Base-by-base conservation (phyloP, 2,113 vertebrate genomes). In the Arenaria interpres region DNA sequence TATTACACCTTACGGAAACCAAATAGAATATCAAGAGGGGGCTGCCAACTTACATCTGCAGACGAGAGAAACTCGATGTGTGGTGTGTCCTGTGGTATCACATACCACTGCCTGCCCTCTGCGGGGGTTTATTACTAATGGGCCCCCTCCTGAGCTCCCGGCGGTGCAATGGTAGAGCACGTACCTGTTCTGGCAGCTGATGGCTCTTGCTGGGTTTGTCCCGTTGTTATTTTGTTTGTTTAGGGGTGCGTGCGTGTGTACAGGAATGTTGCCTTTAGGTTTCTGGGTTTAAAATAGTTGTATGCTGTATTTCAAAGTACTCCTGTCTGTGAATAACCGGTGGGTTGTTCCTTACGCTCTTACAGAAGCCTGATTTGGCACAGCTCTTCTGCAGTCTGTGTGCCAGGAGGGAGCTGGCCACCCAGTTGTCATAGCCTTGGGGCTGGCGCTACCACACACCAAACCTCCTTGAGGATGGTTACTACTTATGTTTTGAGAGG, bases 31-130 rank as follows among this genome's bases (percentile, higher is more conserved):
- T 8, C 16, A 24, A 13, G 20, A 11, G 0, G 30, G 20, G 35
- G 9, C 16, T 56, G 41, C 30, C 30, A 18, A 3, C n/a, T 41
- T 12, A 8, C 28, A 28, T 24, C 73, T 37, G 3, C 25, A 23
- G 43, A 4, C 25, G 16, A 32, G 54, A 76, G 56, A 14, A 56
- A 21, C 14, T 33, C 13, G 5, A 1, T 5, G 23, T 22, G 63
- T 2, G 0, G 19, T 30, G 63, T 2, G 0, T 25, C 19, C 50
- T 14, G 14, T 35, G 48, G 6, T 14, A 0, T 12, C 27, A 18
- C 13, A 3, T 6, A 3, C 6, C 8, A 9, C 41, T 50, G 46
- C n/a, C 43, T 24, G 53, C 53, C 48, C 18, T 27, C 9, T 19
- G 22, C 4, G 46, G 32, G n/a, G 2, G 9, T 12, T 8, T 14